phyloP scores from a whole-genome alignment of 1,140 invertebrate species.

The Gryon sp. region DNA sequence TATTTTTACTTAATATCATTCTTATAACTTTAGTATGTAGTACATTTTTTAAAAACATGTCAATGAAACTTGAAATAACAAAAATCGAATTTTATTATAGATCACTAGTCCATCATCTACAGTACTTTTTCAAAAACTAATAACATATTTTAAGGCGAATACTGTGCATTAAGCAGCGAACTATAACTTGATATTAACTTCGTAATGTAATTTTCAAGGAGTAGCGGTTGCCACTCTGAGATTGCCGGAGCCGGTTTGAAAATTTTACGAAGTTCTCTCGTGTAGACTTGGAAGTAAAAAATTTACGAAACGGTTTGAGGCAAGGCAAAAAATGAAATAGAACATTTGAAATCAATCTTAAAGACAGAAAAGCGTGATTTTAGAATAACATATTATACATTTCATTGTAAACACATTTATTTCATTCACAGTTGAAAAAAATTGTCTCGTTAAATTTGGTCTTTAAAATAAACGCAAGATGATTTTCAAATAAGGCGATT shows the following conservation, averaged over 20 bases:
- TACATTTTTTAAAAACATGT: too few relatives aligned
- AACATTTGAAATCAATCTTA: not conserved
- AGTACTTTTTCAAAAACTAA: too few relatives aligned
- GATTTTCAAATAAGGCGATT: constrained; percentile 72
- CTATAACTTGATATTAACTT: constrained; percentile 22
- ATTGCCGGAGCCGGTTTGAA: constrained; percentile 9
- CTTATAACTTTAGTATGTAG: too few relatives aligned
- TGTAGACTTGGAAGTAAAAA: constrained; percentile 6
- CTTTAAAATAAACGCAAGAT: constrained; percentile 71
- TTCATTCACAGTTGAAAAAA: constrained; percentile 18
- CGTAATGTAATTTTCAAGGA: constrained; percentile 14
- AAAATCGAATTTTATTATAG: too few relatives aligned
- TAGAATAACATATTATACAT: too few relatives aligned
- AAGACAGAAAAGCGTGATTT: constrained; percentile 13
- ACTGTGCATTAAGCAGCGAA: not conserved
- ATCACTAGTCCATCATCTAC: too few relatives aligned
- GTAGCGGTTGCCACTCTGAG: not conserved
- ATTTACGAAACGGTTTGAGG: constrained; percentile 16
- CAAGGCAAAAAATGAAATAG: not conserved
- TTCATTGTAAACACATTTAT: constrained; percentile 17
- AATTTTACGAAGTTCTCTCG: constrained; percentile 16
- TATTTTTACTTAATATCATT: too few relatives aligned
- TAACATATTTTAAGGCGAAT: constrained; percentile 6
- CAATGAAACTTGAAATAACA: too few relatives aligned
- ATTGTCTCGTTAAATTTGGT: constrained; percentile 39